Percentiles rank a stretch among this genome's conserved stretches.
Conservation (phyloP, 2,888 invertebrate genomes). For the Neelides folsomi region DNA sequence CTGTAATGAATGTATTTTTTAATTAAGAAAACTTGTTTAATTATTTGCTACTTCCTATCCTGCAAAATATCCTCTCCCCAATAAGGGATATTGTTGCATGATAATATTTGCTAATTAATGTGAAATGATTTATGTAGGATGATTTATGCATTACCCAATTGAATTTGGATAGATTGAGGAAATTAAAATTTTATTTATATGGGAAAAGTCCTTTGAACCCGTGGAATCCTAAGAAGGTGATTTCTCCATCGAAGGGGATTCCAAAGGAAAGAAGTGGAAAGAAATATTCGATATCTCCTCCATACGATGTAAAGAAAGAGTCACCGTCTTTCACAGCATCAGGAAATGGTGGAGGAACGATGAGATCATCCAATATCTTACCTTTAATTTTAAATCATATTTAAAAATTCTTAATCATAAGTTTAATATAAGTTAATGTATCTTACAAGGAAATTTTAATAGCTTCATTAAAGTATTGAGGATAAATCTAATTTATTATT, state of each 20-base stretch:
- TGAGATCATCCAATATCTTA: too few relatives aligned
- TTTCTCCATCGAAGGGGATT: conserved; percentile 30
- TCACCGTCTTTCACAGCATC: conserved; percentile 9
- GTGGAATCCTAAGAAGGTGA: conserved; percentile 28
- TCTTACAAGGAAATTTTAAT: too few relatives aligned
- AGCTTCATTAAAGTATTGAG: too few relatives aligned
- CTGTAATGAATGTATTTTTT: too few relatives aligned
- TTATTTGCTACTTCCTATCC: too few relatives aligned
- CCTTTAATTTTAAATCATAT: too few relatives aligned
- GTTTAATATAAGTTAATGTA: too few relatives aligned
- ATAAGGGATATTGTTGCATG: not conserved
- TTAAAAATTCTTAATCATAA: too few relatives aligned
- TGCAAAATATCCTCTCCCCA: too few relatives aligned
- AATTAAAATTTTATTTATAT: conserved; percentile 8
- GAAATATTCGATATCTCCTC: conserved; percentile 31
- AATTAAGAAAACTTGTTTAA: too few relatives aligned
- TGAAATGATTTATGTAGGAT: not conserved
- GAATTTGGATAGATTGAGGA: not conserved
- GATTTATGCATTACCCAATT: too few relatives aligned
- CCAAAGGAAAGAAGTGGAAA: conserved; percentile 26
- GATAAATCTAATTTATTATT: too few relatives aligned
- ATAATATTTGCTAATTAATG: not conserved
- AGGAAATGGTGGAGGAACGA: not conserved
- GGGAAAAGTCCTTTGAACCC: conserved; percentile 30
- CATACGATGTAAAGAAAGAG: conserved; percentile 20